Evolutionary conservation across 2,797 vertebrate species (phyloP).

Genomic region (Cyprinodon diabolis): DNA sequence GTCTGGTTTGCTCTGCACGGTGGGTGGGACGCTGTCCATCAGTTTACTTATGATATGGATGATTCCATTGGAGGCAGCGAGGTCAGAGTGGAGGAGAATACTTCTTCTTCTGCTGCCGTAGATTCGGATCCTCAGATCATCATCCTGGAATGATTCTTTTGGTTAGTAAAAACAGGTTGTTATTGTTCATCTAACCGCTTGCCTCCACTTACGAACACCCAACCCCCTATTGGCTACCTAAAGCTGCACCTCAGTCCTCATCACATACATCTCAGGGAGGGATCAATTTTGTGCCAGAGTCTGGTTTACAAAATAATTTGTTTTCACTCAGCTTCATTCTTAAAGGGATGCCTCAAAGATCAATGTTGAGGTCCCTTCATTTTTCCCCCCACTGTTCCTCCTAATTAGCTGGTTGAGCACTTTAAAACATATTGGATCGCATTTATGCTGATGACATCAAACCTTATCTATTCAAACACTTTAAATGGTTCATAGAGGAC

Average conservation of each 20-base stretch:
- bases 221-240: too few relatives aligned
- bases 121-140: slow-evolving; percentile 83
- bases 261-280: too few relatives aligned
- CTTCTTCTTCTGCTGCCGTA: slow-evolving; percentile 83
- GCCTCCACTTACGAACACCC: too few relatives aligned
- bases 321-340: too few relatives aligned
- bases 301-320: too few relatives aligned
- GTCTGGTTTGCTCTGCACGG: slow-evolving; percentile 81
- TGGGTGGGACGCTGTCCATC: slow-evolving; percentile 83
- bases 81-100: slow-evolving; percentile 81
- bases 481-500: too few relatives aligned
- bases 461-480: too few relatives aligned
- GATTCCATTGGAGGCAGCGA: slow-evolving; percentile 90
- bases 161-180: neutral
- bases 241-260: too few relatives aligned
- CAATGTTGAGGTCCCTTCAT: neutral
- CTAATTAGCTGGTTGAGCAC: neutral
- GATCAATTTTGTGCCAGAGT: too few relatives aligned
- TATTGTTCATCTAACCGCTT: too few relatives aligned
- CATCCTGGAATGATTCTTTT: slow-evolving; percentile 60
- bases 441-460: neutral
- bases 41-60: slow-evolving; percentile 89
- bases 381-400: neutral
- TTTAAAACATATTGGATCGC: neutral
- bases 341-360: too few relatives aligned